These are phyloP conservation scores for Gymnocypris eckloni DNA, from an alignment of 2,797 vertebrate genomes.

Conservation along the genomic window DNA sequence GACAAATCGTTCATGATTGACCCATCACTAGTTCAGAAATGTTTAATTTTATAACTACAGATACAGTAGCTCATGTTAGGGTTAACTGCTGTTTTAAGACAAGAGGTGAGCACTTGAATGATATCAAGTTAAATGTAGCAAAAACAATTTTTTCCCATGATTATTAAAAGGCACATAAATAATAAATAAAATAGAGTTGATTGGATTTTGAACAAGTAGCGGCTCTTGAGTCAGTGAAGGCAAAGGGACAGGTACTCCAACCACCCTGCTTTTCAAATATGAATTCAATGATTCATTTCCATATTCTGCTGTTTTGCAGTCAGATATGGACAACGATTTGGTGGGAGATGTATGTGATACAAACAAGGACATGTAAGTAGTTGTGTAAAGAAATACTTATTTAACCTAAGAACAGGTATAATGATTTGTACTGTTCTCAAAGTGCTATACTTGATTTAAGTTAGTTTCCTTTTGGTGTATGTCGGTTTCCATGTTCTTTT, in stretches of 20 bases:
- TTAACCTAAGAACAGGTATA: neutral
- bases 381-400: neutral
- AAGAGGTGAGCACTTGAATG: neutral
- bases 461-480: neutral
- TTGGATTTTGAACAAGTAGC: neutral
- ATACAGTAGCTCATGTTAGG: neutral
- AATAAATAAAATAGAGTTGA: neutral
- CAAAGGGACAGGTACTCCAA: neutral
- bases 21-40: neutral
- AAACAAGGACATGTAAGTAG: slow-evolving; percentile 88
- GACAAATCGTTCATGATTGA: neutral
- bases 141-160: neutral
- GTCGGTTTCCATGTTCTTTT: neutral
- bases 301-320: slow-evolving; percentile 74
- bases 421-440: neutral
- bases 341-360: slow-evolving; percentile 95
- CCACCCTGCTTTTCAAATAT: neutral
- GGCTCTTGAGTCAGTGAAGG: neutral
- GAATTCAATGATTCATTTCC: neutral
- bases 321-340: slow-evolving; percentile 92
- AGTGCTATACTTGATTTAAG: neutral
- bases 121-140: neutral
- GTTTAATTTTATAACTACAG: neutral
- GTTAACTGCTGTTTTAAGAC: neutral
- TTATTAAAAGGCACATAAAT: neutral